Percentiles rank a stretch among this genome's conserved stretches.
phyloP scores from a whole-genome alignment of 2,113 vertebrate species.

The Catharus fuscescens region DNA sequence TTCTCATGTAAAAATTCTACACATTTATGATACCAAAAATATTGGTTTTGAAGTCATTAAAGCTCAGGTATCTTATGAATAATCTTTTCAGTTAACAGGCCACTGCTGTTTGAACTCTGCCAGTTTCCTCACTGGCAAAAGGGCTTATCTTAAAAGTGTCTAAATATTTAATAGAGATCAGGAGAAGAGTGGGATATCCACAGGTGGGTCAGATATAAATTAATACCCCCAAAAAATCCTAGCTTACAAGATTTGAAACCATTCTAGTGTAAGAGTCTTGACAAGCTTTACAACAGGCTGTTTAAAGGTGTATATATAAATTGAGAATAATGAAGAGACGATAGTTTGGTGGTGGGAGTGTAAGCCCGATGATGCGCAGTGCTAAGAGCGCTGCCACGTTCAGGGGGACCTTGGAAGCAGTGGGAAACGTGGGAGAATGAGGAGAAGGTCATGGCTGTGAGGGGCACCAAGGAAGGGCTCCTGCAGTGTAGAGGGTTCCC shows the following conservation, averaged over 20 bases:
- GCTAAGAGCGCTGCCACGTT: background rate
- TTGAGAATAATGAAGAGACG: background rate
- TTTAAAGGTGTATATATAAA: background rate
- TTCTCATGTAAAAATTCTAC: background rate
- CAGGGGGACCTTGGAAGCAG: background rate
- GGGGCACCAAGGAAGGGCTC: background rate
- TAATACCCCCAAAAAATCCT: background rate
- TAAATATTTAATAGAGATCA: conserved; percentile 1
- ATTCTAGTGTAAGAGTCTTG: background rate
- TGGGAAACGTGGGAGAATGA: rapidly evolving
- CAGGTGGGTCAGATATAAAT: background rate
- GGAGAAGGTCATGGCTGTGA: background rate
- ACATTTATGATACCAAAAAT: background rate
- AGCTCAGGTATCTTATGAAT: background rate
- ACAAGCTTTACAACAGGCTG: background rate
- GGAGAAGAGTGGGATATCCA: background rate
- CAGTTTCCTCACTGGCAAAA: background rate
- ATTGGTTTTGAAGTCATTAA: background rate
- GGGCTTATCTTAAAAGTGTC: background rate
- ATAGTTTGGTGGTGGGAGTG: background rate
- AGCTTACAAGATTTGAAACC: background rate
- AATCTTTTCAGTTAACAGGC: background rate
- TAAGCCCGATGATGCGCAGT: background rate
- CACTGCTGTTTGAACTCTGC: background rate
- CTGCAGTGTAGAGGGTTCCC: background rate